phyloP scores from a whole-genome alignment of 2,797 vertebrate species.

The Galaxias olidus region DNA sequence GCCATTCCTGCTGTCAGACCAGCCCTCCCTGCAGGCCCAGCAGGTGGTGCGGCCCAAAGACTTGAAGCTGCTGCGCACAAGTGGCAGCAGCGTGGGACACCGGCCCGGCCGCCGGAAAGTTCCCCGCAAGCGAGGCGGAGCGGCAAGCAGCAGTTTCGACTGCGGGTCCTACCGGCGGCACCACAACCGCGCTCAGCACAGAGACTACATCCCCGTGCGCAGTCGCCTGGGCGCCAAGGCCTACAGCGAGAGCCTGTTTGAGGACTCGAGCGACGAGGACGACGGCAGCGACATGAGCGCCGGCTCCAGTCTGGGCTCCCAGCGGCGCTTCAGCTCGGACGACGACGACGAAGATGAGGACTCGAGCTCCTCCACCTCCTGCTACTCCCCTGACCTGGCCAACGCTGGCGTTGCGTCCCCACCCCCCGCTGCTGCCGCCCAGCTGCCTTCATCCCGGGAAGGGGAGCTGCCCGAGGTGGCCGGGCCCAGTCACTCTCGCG shows the following conservation, averaged over 20 bases:
- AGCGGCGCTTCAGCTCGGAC: conserved; percentile 83
- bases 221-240: conserved; percentile 82
- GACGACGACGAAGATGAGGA: conserved; percentile 77
- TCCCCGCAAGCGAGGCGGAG: conserved; percentile 74
- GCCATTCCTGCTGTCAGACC: conserved; percentile 76
- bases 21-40: conserved; percentile 72
- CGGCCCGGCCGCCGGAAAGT: conserved; percentile 81
- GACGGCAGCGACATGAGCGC: conserved; percentile 89
- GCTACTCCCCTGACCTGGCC: conserved; percentile 84
- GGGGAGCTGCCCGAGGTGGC: conserved; percentile 59
- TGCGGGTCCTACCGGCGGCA: conserved; percentile 79
- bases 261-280: conserved; percentile 83
- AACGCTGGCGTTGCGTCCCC: conserved; percentile 68
- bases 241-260: conserved; percentile 84
- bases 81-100: conserved; percentile 72
- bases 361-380: conserved; percentile 88
- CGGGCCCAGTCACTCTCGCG: conserved; percentile 76
- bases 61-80: conserved; percentile 81
- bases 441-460: conserved; percentile 66
- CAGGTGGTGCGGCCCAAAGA: conserved; percentile 90
- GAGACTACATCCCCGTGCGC: conserved; percentile 82
- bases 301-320: conserved; percentile 85
- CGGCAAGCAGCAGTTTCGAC: conserved; percentile 80
- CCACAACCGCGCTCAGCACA: conserved; percentile 76
- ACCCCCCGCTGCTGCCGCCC: conserved; percentile 60